Evolutionary conservation across 2,113 vertebrate genomes (phyloP).

Genomic region (Egretta garzetta): DNA sequence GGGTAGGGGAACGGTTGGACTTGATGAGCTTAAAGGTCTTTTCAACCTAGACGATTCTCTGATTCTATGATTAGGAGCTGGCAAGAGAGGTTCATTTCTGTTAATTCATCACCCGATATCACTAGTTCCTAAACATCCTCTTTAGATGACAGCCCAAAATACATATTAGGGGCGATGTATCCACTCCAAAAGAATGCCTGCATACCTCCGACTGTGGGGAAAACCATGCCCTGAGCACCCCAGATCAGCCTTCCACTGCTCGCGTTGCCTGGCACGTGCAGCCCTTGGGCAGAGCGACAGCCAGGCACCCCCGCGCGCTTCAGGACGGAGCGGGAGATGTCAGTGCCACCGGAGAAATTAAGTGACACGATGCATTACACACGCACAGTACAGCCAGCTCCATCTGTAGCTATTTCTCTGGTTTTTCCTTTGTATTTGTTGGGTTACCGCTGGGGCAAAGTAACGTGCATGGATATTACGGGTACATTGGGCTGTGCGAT

Average conservation of each 20-base stretch:
- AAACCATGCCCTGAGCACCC: background rate
- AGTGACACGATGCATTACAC: background rate
- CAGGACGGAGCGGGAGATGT: background rate
- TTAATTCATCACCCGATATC: background rate
- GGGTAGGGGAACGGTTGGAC: no score
- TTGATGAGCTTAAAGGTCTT: no score
- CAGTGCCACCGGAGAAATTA: background rate
- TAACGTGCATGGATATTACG: background rate
- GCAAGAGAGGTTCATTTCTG: background rate
- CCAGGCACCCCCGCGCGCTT: background rate
- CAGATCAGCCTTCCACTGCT: background rate
- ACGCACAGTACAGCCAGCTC: background rate
- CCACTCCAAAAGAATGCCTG: background rate
- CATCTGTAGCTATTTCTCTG: background rate
- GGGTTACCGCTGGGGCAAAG: background rate
- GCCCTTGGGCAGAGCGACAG: background rate
- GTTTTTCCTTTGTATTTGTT: background rate
- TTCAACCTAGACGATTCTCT: no score
- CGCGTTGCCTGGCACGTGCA: background rate
- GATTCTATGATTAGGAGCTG: background rate
- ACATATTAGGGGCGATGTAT: background rate
- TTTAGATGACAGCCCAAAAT: background rate
- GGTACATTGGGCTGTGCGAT: accelerated
- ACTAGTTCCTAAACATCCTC: background rate
- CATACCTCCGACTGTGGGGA: background rate